Conservation (phyloP, 1,140 invertebrate genomes). For the Dendrolimus punctatus region DNA sequence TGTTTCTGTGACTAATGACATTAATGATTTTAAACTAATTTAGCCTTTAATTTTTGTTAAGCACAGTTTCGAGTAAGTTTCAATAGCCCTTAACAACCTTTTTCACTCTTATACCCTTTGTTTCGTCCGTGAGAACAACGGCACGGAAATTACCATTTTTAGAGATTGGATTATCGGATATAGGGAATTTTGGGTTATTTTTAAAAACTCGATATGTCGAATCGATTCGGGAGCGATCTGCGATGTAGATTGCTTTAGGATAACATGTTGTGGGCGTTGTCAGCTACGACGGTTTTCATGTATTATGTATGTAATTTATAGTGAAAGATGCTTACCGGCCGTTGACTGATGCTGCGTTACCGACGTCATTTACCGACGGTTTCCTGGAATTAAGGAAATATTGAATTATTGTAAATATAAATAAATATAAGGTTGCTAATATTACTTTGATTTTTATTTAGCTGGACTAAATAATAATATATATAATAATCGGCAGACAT, state of each 20-base stretch:
- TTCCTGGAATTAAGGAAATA: slow-evolving; percentile 79
- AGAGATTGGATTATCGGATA: slow-evolving; percentile 61
- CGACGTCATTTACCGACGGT: slow-evolving; percentile 80
- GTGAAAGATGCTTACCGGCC: slow-evolving; percentile 75
- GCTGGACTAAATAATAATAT: no score
- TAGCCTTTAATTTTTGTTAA: no score
- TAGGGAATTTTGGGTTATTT: slow-evolving; percentile 38
- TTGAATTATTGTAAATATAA: slow-evolving; percentile 30
- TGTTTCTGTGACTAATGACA: no score
- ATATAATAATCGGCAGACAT: no score
- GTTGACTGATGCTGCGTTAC: slow-evolving; percentile 79
- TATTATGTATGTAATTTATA: not conserved
- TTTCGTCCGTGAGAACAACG: slow-evolving; percentile 52
- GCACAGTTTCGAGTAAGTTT: not conserved
- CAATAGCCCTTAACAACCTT: slow-evolving; percentile 17
- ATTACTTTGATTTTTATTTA: no score
- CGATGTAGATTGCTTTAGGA: slow-evolving; percentile 35
- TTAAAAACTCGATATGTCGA: slow-evolving; percentile 27
- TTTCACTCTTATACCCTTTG: slow-evolving; percentile 43
- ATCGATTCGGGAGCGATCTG: slow-evolving; percentile 31
- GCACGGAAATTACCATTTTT: slow-evolving; percentile 63
- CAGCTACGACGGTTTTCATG: slow-evolving; percentile 4
- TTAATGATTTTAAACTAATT: no score
- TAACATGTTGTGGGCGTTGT: slow-evolving; percentile 38
- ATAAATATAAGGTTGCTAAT: no score